Evolutionary conservation across 2,888 invertebrate genomes (phyloP).

Genomic region (Heteromurus nitidus): DNA sequence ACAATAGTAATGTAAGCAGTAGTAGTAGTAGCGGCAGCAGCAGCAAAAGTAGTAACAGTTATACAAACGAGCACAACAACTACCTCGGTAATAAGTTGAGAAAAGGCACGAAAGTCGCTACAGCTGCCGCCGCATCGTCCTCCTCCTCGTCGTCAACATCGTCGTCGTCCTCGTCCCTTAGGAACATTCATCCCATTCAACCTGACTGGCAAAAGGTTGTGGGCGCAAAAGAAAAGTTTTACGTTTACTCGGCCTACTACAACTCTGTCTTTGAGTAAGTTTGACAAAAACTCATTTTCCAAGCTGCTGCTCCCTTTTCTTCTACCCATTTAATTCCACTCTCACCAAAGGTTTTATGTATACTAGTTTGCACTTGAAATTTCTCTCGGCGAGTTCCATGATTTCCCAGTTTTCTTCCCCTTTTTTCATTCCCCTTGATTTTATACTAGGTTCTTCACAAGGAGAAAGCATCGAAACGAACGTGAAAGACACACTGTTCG

Average conservation of each 20-base stretch:
- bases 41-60: constrained; percentile 12
- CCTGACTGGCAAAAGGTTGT: constrained; percentile 75
- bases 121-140: constrained; percentile 49
- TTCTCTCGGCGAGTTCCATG: too few relatives aligned
- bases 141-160: constrained; percentile 14
- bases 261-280: constrained; percentile 77
- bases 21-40: constrained; percentile 27
- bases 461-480: neutral
- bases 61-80: constrained; percentile 8
- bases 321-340: too few relatives aligned
- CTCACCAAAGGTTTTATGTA: too few relatives aligned
- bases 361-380: too few relatives aligned
- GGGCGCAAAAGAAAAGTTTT: constrained; percentile 82
- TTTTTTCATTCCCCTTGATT: neutral
- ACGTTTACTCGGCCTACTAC: constrained; percentile 92
- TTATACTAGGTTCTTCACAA: too few relatives aligned
- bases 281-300: constrained; percentile 60
- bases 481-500: too few relatives aligned
- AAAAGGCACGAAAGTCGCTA: constrained; percentile 36
- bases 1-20: constrained; percentile 26
- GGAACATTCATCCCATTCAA: constrained; percentile 69
- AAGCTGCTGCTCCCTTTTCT: constrained; percentile 40
- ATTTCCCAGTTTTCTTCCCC: too few relatives aligned
- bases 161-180: constrained; percentile 47
- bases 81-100: constrained; percentile 23